phyloP scores from a whole-genome alignment of 2,113 vertebrate species.

The Arenaria interpres region DNA sequence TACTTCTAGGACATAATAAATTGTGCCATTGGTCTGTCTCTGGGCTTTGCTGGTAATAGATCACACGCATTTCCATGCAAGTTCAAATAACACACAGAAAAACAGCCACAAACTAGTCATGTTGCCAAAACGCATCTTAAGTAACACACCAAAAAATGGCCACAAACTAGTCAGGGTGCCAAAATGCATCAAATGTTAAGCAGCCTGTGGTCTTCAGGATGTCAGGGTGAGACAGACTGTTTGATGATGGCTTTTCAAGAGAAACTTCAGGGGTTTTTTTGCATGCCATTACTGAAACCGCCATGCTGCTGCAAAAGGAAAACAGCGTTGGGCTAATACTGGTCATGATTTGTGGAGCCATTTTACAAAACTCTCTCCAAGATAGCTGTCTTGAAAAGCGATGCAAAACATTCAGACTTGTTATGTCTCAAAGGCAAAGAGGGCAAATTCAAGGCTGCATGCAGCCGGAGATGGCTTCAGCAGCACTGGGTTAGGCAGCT shows the following conservation, averaged over 20 bases:
- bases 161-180: neutral
- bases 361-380: neutral
- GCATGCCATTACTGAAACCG: neutral
- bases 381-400: neutral
- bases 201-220: neutral
- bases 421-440: neutral
- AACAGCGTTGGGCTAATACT: accelerated
- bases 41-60: neutral
- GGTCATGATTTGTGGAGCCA: neutral
- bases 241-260: neutral
- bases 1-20: neutral
- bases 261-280: neutral
- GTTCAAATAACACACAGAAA: constrained; percentile 7
- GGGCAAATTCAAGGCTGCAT: neutral
- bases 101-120: neutral
- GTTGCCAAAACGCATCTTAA: neutral
- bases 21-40: neutral
- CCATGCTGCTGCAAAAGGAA: neutral
- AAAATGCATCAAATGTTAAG: neutral
- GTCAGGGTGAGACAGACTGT: neutral
- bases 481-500: neutral
- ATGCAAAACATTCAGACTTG: neutral
- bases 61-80: neutral
- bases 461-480: neutral
- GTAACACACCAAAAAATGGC: neutral